Conservation (phyloP, 1,140 invertebrate species). For the Acromyrmex charruanus region DNA sequence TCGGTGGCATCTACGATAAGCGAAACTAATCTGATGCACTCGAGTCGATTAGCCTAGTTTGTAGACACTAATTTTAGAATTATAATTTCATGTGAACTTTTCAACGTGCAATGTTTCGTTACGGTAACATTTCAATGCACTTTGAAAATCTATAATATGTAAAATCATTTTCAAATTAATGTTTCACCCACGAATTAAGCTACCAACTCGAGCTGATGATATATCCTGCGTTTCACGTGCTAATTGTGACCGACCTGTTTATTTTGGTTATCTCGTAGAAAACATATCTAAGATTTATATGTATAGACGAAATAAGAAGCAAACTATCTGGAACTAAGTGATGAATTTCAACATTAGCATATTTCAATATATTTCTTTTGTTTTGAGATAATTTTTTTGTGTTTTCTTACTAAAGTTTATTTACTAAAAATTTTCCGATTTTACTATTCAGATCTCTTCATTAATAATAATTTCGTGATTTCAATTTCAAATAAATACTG, state of each 20-base stretch:
- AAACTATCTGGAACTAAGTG: neutral
- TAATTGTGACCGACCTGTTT: neutral
- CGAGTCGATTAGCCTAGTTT: constrained; percentile 26
- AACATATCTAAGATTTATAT: neutral
- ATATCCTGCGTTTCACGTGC: neutral
- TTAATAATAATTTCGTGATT: neutral
- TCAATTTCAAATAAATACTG: neutral
- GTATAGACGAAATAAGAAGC: neutral
- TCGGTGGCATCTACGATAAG: neutral
- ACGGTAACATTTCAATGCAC: constrained; percentile 3
- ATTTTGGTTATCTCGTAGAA: neutral
- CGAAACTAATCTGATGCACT: constrained; percentile 21
- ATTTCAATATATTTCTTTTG: neutral
- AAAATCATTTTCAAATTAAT: no score
- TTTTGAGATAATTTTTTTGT: neutral
- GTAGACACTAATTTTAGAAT: constrained; percentile 49
- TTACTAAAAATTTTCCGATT: neutral
- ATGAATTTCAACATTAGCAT: neutral
- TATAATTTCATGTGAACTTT: constrained; percentile 16
- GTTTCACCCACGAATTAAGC: no score
- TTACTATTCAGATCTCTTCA: neutral
- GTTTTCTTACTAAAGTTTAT: neutral
- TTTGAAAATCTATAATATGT: no score
- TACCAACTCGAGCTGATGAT: no score
- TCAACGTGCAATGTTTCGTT: constrained; percentile 4